These are phyloP conservation scores for Taenioides sp. DNA, from an alignment of 2,797 vertebrate genomes.

Conservation along the genomic window DNA sequence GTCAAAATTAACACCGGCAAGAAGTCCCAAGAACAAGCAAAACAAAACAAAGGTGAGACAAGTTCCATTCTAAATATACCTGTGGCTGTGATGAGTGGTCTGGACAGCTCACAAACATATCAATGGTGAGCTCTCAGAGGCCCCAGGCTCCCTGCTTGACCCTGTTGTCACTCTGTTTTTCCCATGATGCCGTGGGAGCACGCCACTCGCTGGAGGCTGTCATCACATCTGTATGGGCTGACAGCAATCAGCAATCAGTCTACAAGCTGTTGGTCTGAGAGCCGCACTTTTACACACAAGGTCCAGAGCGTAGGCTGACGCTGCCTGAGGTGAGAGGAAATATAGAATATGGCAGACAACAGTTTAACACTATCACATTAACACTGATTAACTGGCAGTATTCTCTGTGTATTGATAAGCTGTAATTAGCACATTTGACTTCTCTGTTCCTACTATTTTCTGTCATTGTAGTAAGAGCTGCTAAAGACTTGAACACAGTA, in stretches of 20 bases:
- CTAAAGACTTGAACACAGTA: no score
- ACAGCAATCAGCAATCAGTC: conserved; percentile 5
- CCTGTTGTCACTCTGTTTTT: conserved; percentile 5
- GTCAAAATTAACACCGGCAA: no score
- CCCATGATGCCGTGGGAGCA: conserved; percentile 4
- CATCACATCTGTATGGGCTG: background rate
- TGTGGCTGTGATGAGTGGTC: background rate
- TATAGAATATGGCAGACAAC: background rate
- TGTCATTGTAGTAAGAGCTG: no score
- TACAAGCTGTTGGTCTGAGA: background rate
- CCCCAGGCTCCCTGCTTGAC: background rate
- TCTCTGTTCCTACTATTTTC: no score
- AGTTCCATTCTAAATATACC: background rate
- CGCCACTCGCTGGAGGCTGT: background rate
- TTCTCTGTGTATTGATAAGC: no score
- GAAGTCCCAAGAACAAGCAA: background rate
- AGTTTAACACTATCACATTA: no score
- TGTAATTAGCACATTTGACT: no score
- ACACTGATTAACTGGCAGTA: no score
- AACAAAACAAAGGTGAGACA: background rate
- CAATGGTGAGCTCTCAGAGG: background rate
- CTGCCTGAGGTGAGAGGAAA: background rate
- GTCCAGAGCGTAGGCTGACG: background rate
- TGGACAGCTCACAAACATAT: background rate
- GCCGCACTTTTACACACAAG: background rate